Evolutionary conservation across 1,140 invertebrate genomes (phyloP).

Genomic region (Schlechtendalia chinensis): DNA sequence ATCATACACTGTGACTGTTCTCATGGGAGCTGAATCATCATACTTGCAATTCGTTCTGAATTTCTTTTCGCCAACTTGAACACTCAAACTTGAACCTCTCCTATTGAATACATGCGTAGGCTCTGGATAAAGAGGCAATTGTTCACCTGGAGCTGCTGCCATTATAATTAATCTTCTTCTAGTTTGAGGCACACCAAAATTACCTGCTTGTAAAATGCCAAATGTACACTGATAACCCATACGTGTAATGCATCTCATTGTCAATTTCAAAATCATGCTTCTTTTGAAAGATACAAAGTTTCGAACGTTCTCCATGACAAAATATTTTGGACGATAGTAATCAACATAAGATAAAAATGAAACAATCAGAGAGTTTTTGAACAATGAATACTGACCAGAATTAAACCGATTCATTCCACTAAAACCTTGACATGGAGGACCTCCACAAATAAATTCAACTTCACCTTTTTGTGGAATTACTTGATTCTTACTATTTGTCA

Average conservation of each 20-base stretch:
- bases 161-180: slow-evolving; percentile 73
- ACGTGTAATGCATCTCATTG: slow-evolving; percentile 71
- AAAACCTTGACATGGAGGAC: slow-evolving; percentile 90
- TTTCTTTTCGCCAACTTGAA: slow-evolving; percentile 72
- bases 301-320: slow-evolving; percentile 83
- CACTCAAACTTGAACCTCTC: slow-evolving; percentile 68
- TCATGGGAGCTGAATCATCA: slow-evolving; percentile 66
- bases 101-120: slow-evolving; percentile 77
- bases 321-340: slow-evolving; percentile 80
- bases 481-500: slow-evolving; percentile 61
- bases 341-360: slow-evolving; percentile 83
- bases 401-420: slow-evolving; percentile 89
- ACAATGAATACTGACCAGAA: slow-evolving; percentile 79
- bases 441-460: slow-evolving; percentile 81
- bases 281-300: slow-evolving; percentile 81
- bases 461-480: slow-evolving; percentile 74
- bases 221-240: slow-evolving; percentile 90
- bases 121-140: slow-evolving; percentile 77
- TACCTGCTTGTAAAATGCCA: slow-evolving; percentile 81
- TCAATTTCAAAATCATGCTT: slow-evolving; percentile 79
- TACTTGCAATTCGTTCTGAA: slow-evolving; percentile 59
- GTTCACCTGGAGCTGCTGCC: slow-evolving; percentile 78
- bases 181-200: slow-evolving; percentile 83
- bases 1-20: slow-evolving; percentile 76
- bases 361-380: slow-evolving; percentile 85